phyloP scores from a whole-genome alignment of 2,797 vertebrate species.

The Enteromius viviparus region DNA sequence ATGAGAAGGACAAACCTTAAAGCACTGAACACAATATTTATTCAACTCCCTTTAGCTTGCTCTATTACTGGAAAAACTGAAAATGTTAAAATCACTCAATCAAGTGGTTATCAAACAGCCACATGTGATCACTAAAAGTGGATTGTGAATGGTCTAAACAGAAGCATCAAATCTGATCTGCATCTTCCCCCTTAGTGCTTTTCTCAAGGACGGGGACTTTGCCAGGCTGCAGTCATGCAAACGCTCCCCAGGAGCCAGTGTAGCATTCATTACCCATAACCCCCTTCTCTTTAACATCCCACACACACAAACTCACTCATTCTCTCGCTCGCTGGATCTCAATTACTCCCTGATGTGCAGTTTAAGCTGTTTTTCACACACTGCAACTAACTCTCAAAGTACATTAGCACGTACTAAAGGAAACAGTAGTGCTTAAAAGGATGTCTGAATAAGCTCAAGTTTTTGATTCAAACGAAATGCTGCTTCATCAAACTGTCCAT shows the following conservation, averaged over 20 bases:
- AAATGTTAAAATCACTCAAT: slow-evolving; percentile 4
- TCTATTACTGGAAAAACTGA: background rate
- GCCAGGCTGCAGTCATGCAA: slow-evolving; percentile 59
- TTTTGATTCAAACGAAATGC: background rate
- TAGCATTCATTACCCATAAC: slow-evolving; percentile 53
- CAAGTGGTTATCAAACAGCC: background rate
- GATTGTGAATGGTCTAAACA: slow-evolving; percentile 22
- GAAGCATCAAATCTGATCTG: slow-evolving; percentile 5
- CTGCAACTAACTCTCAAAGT: background rate
- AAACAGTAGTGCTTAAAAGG: background rate
- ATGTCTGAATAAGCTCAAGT: background rate
- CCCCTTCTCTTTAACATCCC: slow-evolving; percentile 39
- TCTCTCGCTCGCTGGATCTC: slow-evolving; percentile 35
- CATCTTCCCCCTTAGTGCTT: slow-evolving; percentile 24
- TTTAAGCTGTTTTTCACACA: slow-evolving; percentile 13
- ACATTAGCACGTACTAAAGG: background rate
- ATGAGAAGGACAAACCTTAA: background rate
- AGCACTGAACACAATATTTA: background rate
- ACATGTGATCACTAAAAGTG: slow-evolving; percentile 19
- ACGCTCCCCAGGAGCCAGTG: slow-evolving; percentile 28
- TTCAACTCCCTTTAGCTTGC: background rate
- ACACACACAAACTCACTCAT: background rate
- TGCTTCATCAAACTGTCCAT: background rate
- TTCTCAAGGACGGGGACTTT: slow-evolving; percentile 12
- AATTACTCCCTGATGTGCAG: slow-evolving; percentile 58